Conservation (phyloP, 2,888 invertebrate genomes). For the Ephialtes manifestator region DNA sequence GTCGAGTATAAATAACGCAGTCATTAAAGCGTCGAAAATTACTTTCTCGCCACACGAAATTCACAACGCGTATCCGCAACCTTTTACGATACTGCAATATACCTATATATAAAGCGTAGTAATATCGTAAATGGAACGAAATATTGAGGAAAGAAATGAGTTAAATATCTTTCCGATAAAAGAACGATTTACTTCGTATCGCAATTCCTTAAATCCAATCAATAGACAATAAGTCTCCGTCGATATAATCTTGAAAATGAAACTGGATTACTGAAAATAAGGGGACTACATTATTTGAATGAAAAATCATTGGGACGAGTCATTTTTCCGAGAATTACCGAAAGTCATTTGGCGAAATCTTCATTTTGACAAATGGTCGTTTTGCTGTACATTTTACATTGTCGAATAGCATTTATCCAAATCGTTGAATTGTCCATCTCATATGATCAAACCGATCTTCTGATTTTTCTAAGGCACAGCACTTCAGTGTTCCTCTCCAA, state of each 20-base stretch:
- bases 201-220: conserved; percentile 10
- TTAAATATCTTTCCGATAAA: conserved; percentile 38
- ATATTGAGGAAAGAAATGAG: conserved; percentile 33
- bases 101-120: conserved; percentile 18
- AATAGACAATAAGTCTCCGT: neutral
- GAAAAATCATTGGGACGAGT: too few relatives aligned
- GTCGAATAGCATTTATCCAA: too few relatives aligned
- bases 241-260: neutral
- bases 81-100: conserved; percentile 6
- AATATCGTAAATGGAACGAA: conserved; percentile 40
- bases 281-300: too few relatives aligned
- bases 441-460: too few relatives aligned
- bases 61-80: conserved; percentile 14
- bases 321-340: too few relatives aligned
- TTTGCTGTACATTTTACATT: too few relatives aligned
- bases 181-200: conserved; percentile 13
- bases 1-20: conserved; percentile 57
- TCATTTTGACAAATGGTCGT: too few relatives aligned
- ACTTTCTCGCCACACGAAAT: conserved; percentile 55
- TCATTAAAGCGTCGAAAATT: conserved; percentile 63
- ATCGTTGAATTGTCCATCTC: too few relatives aligned
- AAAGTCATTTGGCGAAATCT: too few relatives aligned
- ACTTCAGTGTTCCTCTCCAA: too few relatives aligned
- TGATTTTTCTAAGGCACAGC: too few relatives aligned
- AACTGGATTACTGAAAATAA: neutral